phyloP scores from a whole-genome alignment of 1,140 invertebrate species.

The Antheraea pernyi region DNA sequence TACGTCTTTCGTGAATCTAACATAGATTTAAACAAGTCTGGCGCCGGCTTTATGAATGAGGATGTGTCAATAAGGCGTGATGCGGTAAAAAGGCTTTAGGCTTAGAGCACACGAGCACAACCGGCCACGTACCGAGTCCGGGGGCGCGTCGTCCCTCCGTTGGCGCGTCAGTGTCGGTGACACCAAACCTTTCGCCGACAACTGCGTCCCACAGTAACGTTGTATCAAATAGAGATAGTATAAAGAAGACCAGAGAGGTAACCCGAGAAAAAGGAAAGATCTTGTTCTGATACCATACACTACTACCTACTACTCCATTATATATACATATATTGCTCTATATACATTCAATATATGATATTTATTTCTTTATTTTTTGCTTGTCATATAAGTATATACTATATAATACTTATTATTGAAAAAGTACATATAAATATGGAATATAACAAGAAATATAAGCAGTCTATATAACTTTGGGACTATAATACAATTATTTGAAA shows the following conservation, averaged over 20 bases:
- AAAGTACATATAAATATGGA: no score
- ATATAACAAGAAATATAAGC: no score
- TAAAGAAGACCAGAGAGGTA: neutral
- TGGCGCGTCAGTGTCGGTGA: constrained; percentile 56
- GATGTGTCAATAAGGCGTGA: neutral
- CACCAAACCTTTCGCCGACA: constrained; percentile 65
- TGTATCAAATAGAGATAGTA: constrained; percentile 4
- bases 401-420: no score
- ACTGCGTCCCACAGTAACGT: constrained; percentile 44
- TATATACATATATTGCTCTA: neutral
- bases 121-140: constrained; percentile 56
- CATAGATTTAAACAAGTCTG: neutral
- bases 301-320: neutral
- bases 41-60: neutral
- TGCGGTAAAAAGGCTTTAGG: neutral
- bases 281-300: no score
- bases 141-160: constrained; percentile 44
- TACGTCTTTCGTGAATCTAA: no score
- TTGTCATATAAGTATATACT: no score
- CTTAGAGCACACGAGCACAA: constrained; percentile 35
- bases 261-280: neutral
- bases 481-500: no score
- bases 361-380: no score
- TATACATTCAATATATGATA: neutral
- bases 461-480: no score